Evolutionary conservation across 92 coral and sea anemone genomes (phyloP), one percentile per base, ranked within the genome.

Genomic region (Ricordea florida): DNA sequence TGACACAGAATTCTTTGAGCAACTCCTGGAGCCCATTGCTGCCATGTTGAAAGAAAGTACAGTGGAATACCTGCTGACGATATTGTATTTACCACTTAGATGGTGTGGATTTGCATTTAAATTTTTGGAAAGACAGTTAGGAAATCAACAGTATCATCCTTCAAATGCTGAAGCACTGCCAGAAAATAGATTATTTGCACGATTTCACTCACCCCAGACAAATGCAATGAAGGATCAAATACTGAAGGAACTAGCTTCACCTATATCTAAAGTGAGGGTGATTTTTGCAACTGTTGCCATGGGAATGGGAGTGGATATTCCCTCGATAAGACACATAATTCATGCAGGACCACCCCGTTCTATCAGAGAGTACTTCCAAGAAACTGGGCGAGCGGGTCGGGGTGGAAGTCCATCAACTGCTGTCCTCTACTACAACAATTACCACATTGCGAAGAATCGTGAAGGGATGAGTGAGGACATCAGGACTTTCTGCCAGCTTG

Each of bases 331-430:
- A n/a, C n/a, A n/a, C n/a, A n/a, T 83, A 15, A 56, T 84, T 17
- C 89, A 76, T 60, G 51, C 69, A 15, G 74, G 85, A 22, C 89
- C 85, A n/a, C 89, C 85, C 10, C 23, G 79, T 5, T 56, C 72
- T 6, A 27, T 84, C 0, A 58, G 83, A 56, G n/a, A n/a, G n/a
- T n/a, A n/a, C n/a, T n/a, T n/a, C n/a, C n/a, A n/a, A n/a, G n/a
- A n/a, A n/a, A n/a, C 83, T 55, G 88, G 88, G 6, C 41, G 78
- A 20, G 79, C 84, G 40, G 76, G 83, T 26, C 49, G 82, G 17
- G 84, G 67, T 75, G 79, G 78, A 4, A 83, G 57, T 25, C 76
- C 33, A 17, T 17, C 73, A 8, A 16, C 6, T n/a, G 89, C 84
- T 3, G 36, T 29, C 14, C 32, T 66, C 1, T 66, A 28, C 62